A percentile compares a stretch with the other conserved stretches of the same genome.
phyloP scores from a whole-genome alignment of 2,113 vertebrate genomes.

The pig (Sus scrofa) region T2T-Sscrofa CM000814.6:114560001-114560500 shows the following conservation, averaged over 20 bases:
- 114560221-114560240: neutral
- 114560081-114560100: neutral
- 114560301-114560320: constrained; percentile 45
- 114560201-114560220: neutral
- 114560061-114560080: neutral
- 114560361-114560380: neutral
- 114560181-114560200: neutral
- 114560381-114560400: neutral
- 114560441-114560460: neutral
- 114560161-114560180: neutral
- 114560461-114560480: neutral
- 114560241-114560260: constrained; percentile 49
- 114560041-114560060: neutral
- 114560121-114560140: neutral
- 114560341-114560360: neutral
- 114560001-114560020: neutral
- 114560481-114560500: neutral
- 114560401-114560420: neutral
- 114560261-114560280: constrained; percentile 36
- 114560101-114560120: neutral
- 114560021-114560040: neutral
- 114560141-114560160: neutral
- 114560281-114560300: constrained; percentile 43
- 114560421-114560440: neutral
- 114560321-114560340: constrained; percentile 10